A percentile compares a stretch with the other conserved stretches of the same genome.
Conservation (phyloP, 2,797 vertebrate genomes). For the Neoniphon sammara region DNA sequence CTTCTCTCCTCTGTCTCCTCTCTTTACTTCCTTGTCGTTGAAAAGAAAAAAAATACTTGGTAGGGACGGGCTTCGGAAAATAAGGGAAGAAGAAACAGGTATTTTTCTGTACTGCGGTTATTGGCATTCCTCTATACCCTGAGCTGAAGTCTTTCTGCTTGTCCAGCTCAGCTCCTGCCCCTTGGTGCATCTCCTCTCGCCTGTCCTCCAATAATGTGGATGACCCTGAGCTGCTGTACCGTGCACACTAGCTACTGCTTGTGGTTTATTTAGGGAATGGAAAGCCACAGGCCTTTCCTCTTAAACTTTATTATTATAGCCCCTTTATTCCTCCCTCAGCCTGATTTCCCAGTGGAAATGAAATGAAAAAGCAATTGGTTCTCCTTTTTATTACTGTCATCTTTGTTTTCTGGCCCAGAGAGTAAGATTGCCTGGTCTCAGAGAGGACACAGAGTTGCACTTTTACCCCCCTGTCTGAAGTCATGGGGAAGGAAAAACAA, state of each 20-base stretch:
- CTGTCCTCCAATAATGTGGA: conserved; percentile 68
- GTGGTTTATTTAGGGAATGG: conserved; percentile 76
- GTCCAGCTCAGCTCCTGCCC: conserved; percentile 5
- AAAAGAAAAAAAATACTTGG: conserved; percentile 4
- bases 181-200: conserved; percentile 54
- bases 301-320: conserved; percentile 86
- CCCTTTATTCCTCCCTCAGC: conserved; percentile 81
- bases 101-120: conserved; percentile 19
- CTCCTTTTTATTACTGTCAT: conserved; percentile 86
- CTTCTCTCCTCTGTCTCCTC: conserved; percentile 14
- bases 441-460: conserved; percentile 71
- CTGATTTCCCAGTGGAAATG: conserved; percentile 85
- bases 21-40: conserved; percentile 13
- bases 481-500: conserved; percentile 71
- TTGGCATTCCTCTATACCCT: conserved; percentile 16
- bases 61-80: conserved; percentile 10
- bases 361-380: conserved; percentile 84
- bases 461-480: conserved; percentile 75
- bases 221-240: conserved; percentile 68
- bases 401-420: conserved; percentile 81
- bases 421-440: conserved; percentile 80
- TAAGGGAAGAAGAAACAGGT: conserved; percentile 5
- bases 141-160: conserved; percentile 25
- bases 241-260: conserved; percentile 65
- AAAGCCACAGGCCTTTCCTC: conserved; percentile 80